Evolutionary conservation across 2,113 vertebrate species (phyloP).

Genomic region (Eolophus roseicapilla): DNA sequence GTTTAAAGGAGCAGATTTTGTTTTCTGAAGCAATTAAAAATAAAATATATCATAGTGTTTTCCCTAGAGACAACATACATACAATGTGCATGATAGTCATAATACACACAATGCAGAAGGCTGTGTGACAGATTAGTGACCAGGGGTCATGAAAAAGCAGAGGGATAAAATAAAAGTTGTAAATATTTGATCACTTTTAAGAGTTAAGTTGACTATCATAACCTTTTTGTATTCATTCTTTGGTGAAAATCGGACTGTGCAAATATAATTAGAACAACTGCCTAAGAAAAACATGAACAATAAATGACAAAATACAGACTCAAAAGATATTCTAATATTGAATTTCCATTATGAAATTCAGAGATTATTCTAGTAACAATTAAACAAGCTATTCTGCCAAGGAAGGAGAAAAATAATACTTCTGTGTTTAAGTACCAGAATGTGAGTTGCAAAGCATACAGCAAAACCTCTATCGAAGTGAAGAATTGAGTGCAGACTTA

Average conservation of each 20-base stretch:
- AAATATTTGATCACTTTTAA: neutral
- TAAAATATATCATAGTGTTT: neutral
- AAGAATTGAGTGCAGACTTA: neutral
- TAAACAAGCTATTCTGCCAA: neutral
- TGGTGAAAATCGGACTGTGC: neutral
- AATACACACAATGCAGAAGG: neutral
- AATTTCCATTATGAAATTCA: neutral
- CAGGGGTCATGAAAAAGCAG: neutral
- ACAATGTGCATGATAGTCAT: neutral
- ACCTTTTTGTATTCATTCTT: neutral
- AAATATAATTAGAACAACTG: neutral
- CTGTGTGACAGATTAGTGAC: neutral
- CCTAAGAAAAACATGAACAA: neutral
- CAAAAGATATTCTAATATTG: neutral
- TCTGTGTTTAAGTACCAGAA: neutral
- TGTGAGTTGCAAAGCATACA: neutral
- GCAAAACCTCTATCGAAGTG: neutral
- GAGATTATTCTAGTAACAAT: neutral
- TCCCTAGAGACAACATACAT: neutral
- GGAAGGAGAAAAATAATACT: neutral
- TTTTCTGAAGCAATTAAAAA: neutral
- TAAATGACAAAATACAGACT: neutral
- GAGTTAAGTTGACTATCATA: neutral
- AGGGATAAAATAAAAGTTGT: neutral
- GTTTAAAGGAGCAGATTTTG: neutral